Percentiles rank a stretch among this genome's conserved stretches.
These are phyloP conservation scores for Pogonomyrmex californicus DNA, from an alignment of 1,140 invertebrate species.

Conservation along the genomic window DNA sequence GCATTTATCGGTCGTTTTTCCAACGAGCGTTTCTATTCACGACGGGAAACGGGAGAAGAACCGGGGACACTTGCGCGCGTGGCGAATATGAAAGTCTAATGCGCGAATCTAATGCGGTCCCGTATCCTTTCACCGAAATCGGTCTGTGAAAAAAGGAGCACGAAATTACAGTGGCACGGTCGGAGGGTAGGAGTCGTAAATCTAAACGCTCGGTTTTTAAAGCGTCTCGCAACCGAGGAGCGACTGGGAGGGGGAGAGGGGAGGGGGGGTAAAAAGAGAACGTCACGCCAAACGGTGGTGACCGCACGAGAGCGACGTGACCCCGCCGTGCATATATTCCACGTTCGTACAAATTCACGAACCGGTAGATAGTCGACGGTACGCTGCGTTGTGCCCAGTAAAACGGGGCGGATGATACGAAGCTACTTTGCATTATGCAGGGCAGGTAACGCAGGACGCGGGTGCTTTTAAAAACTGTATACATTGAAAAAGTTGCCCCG, in stretches of 20 bases:
- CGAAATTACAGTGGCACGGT: slow-evolving; percentile 3
- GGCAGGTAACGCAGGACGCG: slow-evolving; percentile 32
- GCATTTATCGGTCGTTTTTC: slow-evolving; percentile 52
- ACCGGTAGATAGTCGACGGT: slow-evolving; percentile 56
- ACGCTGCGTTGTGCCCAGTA: background rate
- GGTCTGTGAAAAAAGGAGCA: background rate
- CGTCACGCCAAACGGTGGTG: slow-evolving; percentile 58
- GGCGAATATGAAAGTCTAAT: slow-evolving; percentile 72
- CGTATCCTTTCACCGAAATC: background rate
- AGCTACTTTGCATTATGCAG: slow-evolving; percentile 78
- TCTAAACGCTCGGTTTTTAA: slow-evolving; percentile 23
- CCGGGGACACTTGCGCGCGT: slow-evolving; percentile 44
- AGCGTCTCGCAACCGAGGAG: slow-evolving; percentile 1
- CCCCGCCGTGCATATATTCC: slow-evolving; percentile 57
- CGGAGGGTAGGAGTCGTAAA: slow-evolving; percentile 53
- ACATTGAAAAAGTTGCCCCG: slow-evolving; percentile 78
- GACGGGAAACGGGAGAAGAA: slow-evolving; percentile 19
- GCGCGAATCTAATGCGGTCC: slow-evolving; percentile 39
- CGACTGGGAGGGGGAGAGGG: background rate
- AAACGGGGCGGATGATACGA: slow-evolving; percentile 39
- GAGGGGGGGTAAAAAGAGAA: slow-evolving; percentile 9
- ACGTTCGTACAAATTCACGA: slow-evolving; percentile 76
- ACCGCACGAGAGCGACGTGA: slow-evolving; percentile 30
- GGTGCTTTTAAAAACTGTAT: slow-evolving; percentile 76
- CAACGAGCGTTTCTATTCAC: slow-evolving; percentile 11